Conservation (phyloP, 1,140 invertebrate genomes). For the Aphis gossypii region DNA sequence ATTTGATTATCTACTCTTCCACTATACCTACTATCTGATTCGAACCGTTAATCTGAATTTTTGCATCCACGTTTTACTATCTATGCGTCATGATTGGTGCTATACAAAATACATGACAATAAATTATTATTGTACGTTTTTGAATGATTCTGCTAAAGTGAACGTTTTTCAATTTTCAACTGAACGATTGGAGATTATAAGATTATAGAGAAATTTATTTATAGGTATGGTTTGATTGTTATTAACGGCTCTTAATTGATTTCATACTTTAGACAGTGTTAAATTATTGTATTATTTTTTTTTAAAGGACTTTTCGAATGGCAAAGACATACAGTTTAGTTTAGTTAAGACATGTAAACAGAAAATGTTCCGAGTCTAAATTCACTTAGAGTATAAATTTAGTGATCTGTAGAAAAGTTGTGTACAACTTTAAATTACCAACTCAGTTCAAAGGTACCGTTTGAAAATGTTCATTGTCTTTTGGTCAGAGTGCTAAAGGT, state of each 20-base stretch:
- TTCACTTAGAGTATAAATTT: constrained; percentile 3
- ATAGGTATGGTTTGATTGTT: neutral
- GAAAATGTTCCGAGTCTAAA: neutral
- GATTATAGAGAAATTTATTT: too few relatives aligned
- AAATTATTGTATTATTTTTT: neutral
- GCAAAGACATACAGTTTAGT: neutral
- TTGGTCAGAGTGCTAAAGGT: neutral
- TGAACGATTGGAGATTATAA: neutral
- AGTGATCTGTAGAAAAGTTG: neutral
- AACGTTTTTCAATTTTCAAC: neutral
- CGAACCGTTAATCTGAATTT: neutral
- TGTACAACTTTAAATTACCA: constrained; percentile 24
- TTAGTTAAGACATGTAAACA: neutral
- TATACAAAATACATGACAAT: neutral
- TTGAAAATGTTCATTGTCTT: neutral
- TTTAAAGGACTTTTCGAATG: neutral
- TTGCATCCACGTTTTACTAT: neutral
- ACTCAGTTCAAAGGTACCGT: neutral
- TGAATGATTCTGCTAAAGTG: neutral
- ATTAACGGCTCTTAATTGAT: neutral
- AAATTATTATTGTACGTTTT: neutral
- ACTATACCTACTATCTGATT: neutral
- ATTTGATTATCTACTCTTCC: neutral
- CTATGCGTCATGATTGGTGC: neutral
- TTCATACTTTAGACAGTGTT: neutral